Evolutionary conservation across 2,113 vertebrate species (phyloP), one percentile per base, ranked within the genome.

Genomic region (Sialia sialis): DNA sequence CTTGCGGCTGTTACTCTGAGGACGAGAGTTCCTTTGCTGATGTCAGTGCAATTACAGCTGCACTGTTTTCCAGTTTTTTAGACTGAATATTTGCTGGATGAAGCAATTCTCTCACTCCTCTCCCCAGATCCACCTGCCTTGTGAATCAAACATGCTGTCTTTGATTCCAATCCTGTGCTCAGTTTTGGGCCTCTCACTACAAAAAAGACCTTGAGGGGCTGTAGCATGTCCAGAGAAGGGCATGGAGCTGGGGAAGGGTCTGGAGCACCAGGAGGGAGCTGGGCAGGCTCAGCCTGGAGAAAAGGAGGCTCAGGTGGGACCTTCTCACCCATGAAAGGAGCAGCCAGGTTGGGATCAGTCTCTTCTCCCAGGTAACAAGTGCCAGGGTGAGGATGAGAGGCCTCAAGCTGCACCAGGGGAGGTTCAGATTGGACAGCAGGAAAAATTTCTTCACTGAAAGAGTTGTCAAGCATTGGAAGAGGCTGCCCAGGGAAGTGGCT

Each of bases 11-110:
- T 90, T 87, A 23, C 46, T 91, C 67, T 5, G 38, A 89, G 83
- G 62, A 91, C 54, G 27, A 16, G 34, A 73, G 56, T 79, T 76
- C 87, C 16, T 68, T 11, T 66, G 67, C 81, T 93, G 87, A 85
- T 93, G 78, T 85, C 89, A 88, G 43, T 87, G 39, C 67, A 62
- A 54, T 91, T 94, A 70, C 72, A 87, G 82, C 91, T 88, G 87
- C 59, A 10, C 82, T 74, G 32, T 62, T 76, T 70, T 80, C 63
- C 55, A 10, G 36, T 77, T 85, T 93, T 62, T 83, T 63, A 77
- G 58, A 16, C 9, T 52, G 86, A 93, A 43, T 94, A 82, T 90
- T 94, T 94, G 70, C 58, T 73, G 78, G 59, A 26, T 91, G 89
- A 95, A 97, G 43, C 67, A 87, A 44, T 82, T 27, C 34, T 73